Evolutionary conservation across 2,113 vertebrate species (phyloP).

Genomic region (Hippocampus mohnikei): DNA sequence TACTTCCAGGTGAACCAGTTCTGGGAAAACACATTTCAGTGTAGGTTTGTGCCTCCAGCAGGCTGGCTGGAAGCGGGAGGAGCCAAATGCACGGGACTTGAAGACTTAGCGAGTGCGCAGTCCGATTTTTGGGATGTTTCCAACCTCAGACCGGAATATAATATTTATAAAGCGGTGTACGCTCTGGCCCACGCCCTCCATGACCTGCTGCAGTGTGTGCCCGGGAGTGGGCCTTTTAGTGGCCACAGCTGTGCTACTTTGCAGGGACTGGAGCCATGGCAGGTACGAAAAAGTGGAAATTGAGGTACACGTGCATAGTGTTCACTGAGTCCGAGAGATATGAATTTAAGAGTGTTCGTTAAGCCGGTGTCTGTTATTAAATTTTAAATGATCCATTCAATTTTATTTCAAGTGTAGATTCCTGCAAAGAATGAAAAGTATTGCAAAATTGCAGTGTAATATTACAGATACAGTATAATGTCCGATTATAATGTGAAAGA

Average conservation of each 20-base stretch:
- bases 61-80: slow-evolving; percentile 18
- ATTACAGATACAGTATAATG: too few relatives aligned
- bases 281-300: slow-evolving; percentile 52
- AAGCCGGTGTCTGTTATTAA: too few relatives aligned
- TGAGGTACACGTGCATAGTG: background rate
- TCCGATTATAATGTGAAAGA: too few relatives aligned
- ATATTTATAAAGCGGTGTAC: slow-evolving; percentile 75
- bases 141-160: slow-evolving; percentile 66
- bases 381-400: too few relatives aligned
- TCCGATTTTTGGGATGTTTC: slow-evolving; percentile 67
- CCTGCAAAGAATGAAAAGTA: too few relatives aligned
- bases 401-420: too few relatives aligned
- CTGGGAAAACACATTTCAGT: slow-evolving; percentile 49
- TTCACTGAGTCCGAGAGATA: too few relatives aligned
- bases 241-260: slow-evolving; percentile 49
- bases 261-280: slow-evolving; percentile 58
- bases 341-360: too few relatives aligned
- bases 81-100: slow-evolving; percentile 63
- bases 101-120: slow-evolving; percentile 56
- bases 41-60: slow-evolving; percentile 31
- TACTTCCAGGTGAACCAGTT: slow-evolving; percentile 39
- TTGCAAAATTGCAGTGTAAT: too few relatives aligned
- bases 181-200: slow-evolving; percentile 71
- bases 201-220: slow-evolving; percentile 57
- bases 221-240: slow-evolving; percentile 20